Percentiles rank a stretch among this genome's conserved stretches.
Evolutionary conservation across 2,113 vertebrate genomes (phyloP).

Genomic region (Melanotaenia duboulayi): DNA sequence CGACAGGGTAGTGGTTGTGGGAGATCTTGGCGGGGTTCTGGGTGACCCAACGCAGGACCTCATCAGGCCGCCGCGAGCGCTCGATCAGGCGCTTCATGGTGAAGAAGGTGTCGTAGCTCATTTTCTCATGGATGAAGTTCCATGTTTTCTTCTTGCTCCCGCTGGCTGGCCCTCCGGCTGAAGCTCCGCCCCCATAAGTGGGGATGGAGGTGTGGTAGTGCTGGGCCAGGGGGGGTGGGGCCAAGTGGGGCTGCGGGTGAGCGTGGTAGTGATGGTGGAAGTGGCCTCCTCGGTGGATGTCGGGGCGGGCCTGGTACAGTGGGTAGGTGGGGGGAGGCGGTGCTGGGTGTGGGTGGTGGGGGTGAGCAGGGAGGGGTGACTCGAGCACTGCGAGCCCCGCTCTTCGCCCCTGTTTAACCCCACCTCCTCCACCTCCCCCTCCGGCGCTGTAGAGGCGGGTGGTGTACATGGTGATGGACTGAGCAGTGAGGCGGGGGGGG

Average conservation of each 20-base stretch:
- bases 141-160: slow-evolving; percentile 85
- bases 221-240: slow-evolving; percentile 58
- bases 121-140: slow-evolving; percentile 91
- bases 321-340: slow-evolving; percentile 59
- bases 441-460: slow-evolving; percentile 43
- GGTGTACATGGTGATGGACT: slow-evolving; percentile 56
- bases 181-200: slow-evolving; percentile 27
- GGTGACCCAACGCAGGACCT: slow-evolving; percentile 93
- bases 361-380: slow-evolving; percentile 54
- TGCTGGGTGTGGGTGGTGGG: slow-evolving; percentile 47
- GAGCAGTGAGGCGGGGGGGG: slow-evolving; percentile 8
- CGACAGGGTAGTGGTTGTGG: slow-evolving; percentile 90
- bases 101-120: slow-evolving; percentile 92
- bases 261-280: slow-evolving; percentile 72
- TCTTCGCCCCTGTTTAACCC: slow-evolving; percentile 74
- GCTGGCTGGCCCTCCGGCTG: not conserved
- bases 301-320: slow-evolving; percentile 69
- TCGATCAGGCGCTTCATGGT: slow-evolving; percentile 93
- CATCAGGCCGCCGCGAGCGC: slow-evolving; percentile 87
- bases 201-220: slow-evolving; percentile 67
- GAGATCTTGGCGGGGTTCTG: slow-evolving; percentile 93
- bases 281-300: slow-evolving; percentile 55
- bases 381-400: slow-evolving; percentile 74
- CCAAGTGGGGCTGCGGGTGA: slow-evolving; percentile 61
- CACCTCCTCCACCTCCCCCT: slow-evolving; percentile 49